Conservation (phyloP, 2,888 invertebrate genomes). For the Drosophila merina region DNA sequence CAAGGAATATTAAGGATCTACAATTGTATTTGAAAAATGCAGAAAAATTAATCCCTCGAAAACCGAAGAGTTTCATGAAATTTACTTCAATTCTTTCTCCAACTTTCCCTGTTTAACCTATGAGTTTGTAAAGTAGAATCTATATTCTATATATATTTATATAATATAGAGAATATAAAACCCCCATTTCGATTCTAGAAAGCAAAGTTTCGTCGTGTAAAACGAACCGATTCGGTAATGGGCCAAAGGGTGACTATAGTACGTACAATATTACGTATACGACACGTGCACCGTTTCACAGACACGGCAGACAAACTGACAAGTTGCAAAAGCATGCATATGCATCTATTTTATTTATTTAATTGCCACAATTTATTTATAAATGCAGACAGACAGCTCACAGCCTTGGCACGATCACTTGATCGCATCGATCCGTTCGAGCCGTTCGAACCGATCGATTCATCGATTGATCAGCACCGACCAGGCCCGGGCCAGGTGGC, state of each 20-base stretch:
- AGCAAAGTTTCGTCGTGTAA: constrained; percentile 16
- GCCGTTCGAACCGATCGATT: constrained; percentile 40
- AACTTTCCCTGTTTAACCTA: not conserved
- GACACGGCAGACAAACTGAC: constrained; percentile 12
- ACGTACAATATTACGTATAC: constrained; percentile 51
- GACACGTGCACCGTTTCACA: constrained; percentile 51
- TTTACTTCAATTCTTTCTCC: not conserved
- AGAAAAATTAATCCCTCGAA: no score
- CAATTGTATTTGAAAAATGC: no score
- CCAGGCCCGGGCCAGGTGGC: constrained; percentile 33
- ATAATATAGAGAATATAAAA: not conserved
- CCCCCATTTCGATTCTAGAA: not conserved
- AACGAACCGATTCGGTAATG: constrained; percentile 14
- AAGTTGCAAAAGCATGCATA: constrained; percentile 43
- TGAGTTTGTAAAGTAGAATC: not conserved
- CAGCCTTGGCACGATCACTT: constrained; percentile 49
- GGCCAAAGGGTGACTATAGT: constrained; percentile 24
- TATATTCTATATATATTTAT: no score
- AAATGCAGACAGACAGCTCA: constrained; percentile 65
- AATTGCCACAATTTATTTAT: constrained; percentile 73
- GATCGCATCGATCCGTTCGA: constrained; percentile 32
- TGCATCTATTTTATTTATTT: constrained; percentile 69
- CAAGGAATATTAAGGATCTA: no score
- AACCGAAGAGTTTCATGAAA: no score
- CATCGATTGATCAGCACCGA: constrained; percentile 10